These are phyloP conservation scores for Andinoacara biseriatus DNA, from an alignment of 2,113 vertebrate species.

Conservation along the genomic window DNA sequence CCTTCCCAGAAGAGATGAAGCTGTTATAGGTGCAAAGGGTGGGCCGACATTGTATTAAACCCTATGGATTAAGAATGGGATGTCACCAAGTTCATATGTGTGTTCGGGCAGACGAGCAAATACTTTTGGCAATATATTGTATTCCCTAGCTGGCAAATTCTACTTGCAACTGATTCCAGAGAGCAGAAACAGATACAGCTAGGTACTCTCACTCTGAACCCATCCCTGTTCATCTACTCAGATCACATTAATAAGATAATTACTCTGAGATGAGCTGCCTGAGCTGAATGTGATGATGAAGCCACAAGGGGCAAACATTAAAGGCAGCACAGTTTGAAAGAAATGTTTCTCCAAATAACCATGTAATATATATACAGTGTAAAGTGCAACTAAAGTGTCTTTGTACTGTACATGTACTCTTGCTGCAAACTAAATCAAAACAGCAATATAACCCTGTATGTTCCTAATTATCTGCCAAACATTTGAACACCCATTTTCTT, in stretches of 20 bases:
- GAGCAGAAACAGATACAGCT: not conserved
- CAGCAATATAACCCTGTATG: not conserved
- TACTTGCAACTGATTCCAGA: not conserved
- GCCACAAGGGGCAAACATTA: not conserved
- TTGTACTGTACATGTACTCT: not conserved
- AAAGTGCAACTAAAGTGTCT: not conserved
- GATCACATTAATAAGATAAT: constrained; percentile 10
- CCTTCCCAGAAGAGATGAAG: no score
- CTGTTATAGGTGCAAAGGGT: no score
- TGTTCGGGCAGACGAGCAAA: no score
- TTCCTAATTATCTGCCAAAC: not conserved
- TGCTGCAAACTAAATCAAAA: not conserved
- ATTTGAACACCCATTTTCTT: not conserved
- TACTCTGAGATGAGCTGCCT: not conserved
- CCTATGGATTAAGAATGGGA: no score
- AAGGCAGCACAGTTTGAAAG: not conserved
- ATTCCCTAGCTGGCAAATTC: no score
- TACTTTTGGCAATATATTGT: no score
- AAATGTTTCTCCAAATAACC: not conserved
- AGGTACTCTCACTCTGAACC: not conserved
- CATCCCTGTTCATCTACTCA: not conserved
- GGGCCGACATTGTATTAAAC: no score
- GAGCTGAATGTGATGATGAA: not conserved
- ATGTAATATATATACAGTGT: not conserved
- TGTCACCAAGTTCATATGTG: no score